Base-by-base conservation (phyloP, 2,888 invertebrate genomes). In the Chrysolina haemoptera region DNA sequence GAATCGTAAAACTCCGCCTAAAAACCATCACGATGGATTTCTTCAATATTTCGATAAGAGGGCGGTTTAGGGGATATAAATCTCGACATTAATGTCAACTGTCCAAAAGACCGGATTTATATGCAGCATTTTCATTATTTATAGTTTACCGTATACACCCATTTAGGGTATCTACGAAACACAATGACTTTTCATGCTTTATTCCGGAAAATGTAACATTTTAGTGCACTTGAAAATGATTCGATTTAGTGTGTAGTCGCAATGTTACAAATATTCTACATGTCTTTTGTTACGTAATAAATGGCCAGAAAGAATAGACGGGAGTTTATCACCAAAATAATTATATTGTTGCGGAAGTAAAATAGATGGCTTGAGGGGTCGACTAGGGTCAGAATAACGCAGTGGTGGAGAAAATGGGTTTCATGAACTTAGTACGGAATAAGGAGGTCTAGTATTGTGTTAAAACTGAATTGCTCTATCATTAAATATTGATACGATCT, bases 101-200 rank as follows among this genome's bases (percentile, higher is more conserved):
- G 84, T 83, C 82, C 80, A 81, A 83, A 83, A 75, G 82, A 85
- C 84, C 82, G 81, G 85, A 84, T 85, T 85, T 84, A 85, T 85
- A 83, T 80, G 81, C 80, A 80, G 82, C 83, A 81, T 84, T 85
- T 84, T 83, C 79, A 83, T 86, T 85, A 86, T 86, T 86, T 86
- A 86, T 85, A 83, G 85, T 83, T 82, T 80, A 79, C 77, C 79
- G 82, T 81, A 83, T 84, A 85, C 86, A 83, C 85, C 86, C 84
- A 84, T 75, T 76, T 73, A 71, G 76, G 74, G 75, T 76, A 78
- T 73, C 70, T 70, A 73, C 71, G 59, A 68, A 64, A 71, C 62
- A 66, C 71, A 75, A 71, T 63, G 63, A 75, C 70, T 53, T 59
- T 59, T 67, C 53, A 27, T 67, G 67, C 43, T 67, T 50, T 53